Conservation (phyloP, 37 sponge, comb jelly and placozoan species). For the Petrosia ficiformis region DNA sequence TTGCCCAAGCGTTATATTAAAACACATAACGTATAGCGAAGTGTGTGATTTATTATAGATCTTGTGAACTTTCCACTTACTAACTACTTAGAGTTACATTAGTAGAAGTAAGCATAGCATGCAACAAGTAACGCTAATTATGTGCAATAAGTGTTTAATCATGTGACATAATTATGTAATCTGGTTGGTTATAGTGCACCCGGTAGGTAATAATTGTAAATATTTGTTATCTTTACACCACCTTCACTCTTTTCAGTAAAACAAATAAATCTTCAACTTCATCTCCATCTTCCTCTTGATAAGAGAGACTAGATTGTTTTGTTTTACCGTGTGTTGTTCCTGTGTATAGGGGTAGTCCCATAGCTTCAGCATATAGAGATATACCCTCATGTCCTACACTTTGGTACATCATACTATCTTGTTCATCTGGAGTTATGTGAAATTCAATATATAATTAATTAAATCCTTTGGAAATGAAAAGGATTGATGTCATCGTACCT, state of each 20-base stretch:
- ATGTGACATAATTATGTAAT: too few relatives aligned
- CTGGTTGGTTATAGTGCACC: too few relatives aligned
- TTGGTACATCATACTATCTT: conserved; percentile 98
- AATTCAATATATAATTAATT: background rate
- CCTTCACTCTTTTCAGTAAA: conserved; percentile 65
- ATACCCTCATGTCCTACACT: conserved; percentile 94
- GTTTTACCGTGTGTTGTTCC: conserved; percentile 57
- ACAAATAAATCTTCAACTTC: conserved; percentile 95
- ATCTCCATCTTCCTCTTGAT: conserved; percentile 57
- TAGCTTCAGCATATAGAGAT: conserved; percentile 63
- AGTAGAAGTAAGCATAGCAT: too few relatives aligned
- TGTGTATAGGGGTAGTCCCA: conserved; percentile 83
- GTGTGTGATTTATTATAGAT: too few relatives aligned
- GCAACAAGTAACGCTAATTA: too few relatives aligned
- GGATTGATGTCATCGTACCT: conserved; percentile 7
- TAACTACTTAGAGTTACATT: too few relatives aligned
- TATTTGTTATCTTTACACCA: conserved; percentile 7
- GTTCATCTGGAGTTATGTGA: conserved; percentile 53
- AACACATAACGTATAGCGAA: too few relatives aligned
- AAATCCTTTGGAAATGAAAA: background rate
- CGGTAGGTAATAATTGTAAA: too few relatives aligned
- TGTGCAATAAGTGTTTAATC: too few relatives aligned
- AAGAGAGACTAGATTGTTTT: conserved; percentile 42
- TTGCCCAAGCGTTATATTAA: too few relatives aligned
- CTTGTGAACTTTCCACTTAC: too few relatives aligned